Percentiles rank a stretch among this genome's conserved stretches.
Evolutionary conservation across 2,888 invertebrate genomes (phyloP).

Genomic region (Phaedon cochleariae): DNA sequence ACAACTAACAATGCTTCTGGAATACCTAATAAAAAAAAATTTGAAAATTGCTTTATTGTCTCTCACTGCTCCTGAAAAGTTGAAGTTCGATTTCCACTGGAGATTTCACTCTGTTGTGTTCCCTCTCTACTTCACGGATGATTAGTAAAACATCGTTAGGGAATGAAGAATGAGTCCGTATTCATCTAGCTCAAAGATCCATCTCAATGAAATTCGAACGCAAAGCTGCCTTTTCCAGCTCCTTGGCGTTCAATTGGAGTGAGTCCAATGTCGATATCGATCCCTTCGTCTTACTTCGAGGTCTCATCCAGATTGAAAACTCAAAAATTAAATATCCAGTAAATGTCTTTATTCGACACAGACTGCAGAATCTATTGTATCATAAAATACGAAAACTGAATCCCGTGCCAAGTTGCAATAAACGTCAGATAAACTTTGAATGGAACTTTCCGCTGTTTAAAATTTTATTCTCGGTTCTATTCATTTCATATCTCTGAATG

Average conservation of each 20-base stretch:
- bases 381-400: neutral
- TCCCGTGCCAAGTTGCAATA: conserved; percentile 18
- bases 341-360: neutral
- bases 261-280: neutral
- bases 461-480: conserved; percentile 7
- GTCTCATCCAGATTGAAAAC: neutral
- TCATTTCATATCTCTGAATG: conserved; percentile 15
- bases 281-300: neutral
- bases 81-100: no score
- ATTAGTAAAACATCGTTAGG: neutral
- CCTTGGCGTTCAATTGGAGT: neutral
- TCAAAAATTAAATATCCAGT: neutral
- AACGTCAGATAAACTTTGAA: conserved; percentile 11
- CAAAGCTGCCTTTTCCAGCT: neutral
- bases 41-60: no score
- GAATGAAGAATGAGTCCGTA: neutral
- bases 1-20: no score
- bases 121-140: no score
- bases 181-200: neutral
- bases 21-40: no score
- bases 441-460: conserved; percentile 8
- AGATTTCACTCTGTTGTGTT: no score
- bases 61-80: no score
- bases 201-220: neutral
- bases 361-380: neutral